Percentiles rank a stretch among this genome's conserved stretches.
These are phyloP conservation scores for Lepus townsendii DNA, from an alignment of 2,797 vertebrate genomes.

Conservation along the genomic window DNA sequence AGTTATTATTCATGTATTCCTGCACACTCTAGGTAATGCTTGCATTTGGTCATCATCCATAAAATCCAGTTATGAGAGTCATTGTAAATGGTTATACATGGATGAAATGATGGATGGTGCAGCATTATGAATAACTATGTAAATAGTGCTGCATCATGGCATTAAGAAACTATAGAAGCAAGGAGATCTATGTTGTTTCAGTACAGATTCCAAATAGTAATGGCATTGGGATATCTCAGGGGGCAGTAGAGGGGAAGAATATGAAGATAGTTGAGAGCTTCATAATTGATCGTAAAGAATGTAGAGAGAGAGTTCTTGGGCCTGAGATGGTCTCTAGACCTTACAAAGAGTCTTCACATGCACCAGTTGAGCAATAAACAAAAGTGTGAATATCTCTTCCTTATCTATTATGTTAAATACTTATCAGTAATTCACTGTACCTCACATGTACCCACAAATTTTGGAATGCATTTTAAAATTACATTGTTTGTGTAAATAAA, in stretches of 20 bases:
- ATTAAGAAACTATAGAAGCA: neutral
- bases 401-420: neutral
- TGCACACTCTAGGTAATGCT: neutral
- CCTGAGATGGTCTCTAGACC: neutral
- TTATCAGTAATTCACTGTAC: neutral
- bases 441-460: fast-evolving
- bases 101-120: neutral
- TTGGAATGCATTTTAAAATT: neutral
- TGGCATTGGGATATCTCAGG: neutral
- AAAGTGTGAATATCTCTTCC: neutral
- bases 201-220: neutral
- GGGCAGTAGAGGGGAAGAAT: neutral
- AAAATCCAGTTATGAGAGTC: neutral
- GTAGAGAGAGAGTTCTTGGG: neutral
- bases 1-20: neutral
- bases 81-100: too few relatives aligned
- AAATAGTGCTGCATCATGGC: neutral
- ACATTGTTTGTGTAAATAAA: neutral
- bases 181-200: too few relatives aligned
- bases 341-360: neutral
- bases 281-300: neutral
- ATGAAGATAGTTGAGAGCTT: neutral
- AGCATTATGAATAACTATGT: neutral
- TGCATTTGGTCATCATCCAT: neutral
- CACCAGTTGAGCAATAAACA: neutral